Evolutionary conservation across 1,140 invertebrate species (phyloP), one percentile per base, ranked within the genome.

Genomic region (Calosoma granatense): DNA sequence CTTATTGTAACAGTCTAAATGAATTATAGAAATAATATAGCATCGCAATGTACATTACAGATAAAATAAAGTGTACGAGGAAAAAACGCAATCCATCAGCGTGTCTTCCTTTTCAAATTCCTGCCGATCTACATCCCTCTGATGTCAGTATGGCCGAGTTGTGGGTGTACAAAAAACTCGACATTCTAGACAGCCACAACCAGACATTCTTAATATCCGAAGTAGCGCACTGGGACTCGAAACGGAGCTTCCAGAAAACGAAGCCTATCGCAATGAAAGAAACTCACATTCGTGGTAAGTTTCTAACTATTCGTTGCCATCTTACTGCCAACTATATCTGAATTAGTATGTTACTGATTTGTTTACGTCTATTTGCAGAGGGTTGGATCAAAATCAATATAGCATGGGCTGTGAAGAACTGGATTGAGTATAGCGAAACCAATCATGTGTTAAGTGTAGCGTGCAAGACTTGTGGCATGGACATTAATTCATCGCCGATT

Each of bases 351-450:
- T n/a, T n/a, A n/a, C n/a, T n/a, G n/a, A n/a, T n/a, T n/a, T n/a
- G n/a, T n/a, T n/a, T n/a, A n/a, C n/a, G n/a, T n/a, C n/a, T n/a
- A n/a, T n/a, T 73, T 75, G 26, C 71, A 84, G 87, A 88, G 63
- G 87, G 86, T 14, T 92, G 88, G 88, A 79, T 90, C 56, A 82
- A 85, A 59, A 81, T 88, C 26, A 85, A 90, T 60, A 77, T 90
- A 1, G 81, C 81, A 2, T 85, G 82, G 72, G 81, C 83, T 0
- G 79, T 87, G 2, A 77, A 81, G 23, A 81, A 82, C 43, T 90
- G 88, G 88, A 71, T 90, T 12, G 78, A 84, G 36, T 81, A 77
- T 41, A 74, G 78, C 54, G 75, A 82, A 61, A 72, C 81, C 54
- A 78, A 79, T 41, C 83, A 86, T 62, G 81, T 82, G 4, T 78